Conservation (phyloP, 2,888 invertebrate genomes). For the Epinotia ramella region DNA sequence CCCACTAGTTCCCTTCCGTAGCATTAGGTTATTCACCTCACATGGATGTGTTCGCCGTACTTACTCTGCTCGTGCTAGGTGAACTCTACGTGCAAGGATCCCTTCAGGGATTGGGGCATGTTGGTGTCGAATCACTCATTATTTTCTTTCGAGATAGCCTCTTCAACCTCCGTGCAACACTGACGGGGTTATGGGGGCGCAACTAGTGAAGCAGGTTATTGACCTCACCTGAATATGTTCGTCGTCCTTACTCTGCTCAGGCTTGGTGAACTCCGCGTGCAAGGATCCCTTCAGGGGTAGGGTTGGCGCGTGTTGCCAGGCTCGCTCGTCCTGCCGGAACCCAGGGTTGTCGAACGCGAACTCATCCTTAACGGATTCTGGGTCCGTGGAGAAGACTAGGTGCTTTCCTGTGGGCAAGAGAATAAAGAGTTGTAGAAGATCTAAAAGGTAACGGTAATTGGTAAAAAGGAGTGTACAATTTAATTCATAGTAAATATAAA, state of each 20-base stretch:
- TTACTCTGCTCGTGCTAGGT: no score
- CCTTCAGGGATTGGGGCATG: no score
- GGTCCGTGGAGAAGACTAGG: conserved; percentile 89
- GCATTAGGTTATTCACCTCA: no score
- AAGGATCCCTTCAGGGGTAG: conserved; percentile 73
- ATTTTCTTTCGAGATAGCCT: no score
- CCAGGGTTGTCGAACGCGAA: conserved; percentile 94
- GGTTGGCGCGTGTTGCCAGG: conserved; percentile 79
- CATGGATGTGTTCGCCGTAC: no score
- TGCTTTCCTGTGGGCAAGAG: conserved; percentile 86
- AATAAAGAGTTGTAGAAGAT: not conserved
- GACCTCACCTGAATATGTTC: conserved; percentile 69
- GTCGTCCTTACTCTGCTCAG: conserved; percentile 78
- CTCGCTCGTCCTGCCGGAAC: conserved; percentile 85
- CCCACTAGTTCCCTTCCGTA: no score
- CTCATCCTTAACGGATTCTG: conserved; percentile 90
- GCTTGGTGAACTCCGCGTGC: conserved; percentile 76
- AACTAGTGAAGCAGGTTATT: not conserved
- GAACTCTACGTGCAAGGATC: no score
- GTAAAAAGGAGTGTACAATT: not conserved
- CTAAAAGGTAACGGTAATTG: no score
- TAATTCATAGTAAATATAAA: no score
- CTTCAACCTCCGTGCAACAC: not conserved
- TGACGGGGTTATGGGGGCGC: not conserved
- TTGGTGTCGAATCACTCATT: no score